Conservation (phyloP, 2,113 vertebrate genomes). For the Aptenodytes forsteri region DNA sequence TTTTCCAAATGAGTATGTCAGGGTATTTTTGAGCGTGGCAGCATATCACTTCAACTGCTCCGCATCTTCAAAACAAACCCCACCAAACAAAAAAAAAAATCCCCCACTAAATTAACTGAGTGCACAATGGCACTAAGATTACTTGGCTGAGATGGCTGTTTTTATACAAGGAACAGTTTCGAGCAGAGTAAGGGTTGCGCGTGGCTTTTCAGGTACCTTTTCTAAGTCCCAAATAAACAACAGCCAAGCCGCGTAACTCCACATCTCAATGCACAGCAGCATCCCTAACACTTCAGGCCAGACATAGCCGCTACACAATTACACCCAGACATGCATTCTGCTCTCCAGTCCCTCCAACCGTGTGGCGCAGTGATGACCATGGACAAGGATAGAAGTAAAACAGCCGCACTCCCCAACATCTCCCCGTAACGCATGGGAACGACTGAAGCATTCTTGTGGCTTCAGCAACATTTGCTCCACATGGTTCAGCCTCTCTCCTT, state of each 20-base stretch:
- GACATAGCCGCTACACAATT: neutral
- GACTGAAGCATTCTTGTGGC: neutral
- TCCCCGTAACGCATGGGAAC: accelerated
- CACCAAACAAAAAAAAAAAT: neutral
- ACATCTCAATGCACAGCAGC: neutral
- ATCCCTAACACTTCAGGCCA: neutral
- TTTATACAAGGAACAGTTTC: neutral
- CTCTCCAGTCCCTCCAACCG: neutral
- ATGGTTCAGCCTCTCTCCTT: neutral
- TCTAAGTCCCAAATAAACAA: neutral
- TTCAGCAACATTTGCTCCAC: neutral
- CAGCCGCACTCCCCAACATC: neutral
- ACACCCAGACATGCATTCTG: accelerated
- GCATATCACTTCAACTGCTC: neutral
- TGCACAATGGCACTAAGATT: neutral
- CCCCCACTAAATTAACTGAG: neutral
- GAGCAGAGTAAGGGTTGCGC: accelerated
- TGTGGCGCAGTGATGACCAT: accelerated
- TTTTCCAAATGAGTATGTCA: neutral
- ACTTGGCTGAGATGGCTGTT: neutral
- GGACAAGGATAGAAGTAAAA: neutral
- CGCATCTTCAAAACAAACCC: neutral
- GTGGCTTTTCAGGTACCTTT: neutral
- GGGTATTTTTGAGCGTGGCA: neutral
- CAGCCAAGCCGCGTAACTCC: neutral